Evolutionary conservation across 2,113 vertebrate genomes (phyloP).

Genomic region (Cisticola juncidis): DNA sequence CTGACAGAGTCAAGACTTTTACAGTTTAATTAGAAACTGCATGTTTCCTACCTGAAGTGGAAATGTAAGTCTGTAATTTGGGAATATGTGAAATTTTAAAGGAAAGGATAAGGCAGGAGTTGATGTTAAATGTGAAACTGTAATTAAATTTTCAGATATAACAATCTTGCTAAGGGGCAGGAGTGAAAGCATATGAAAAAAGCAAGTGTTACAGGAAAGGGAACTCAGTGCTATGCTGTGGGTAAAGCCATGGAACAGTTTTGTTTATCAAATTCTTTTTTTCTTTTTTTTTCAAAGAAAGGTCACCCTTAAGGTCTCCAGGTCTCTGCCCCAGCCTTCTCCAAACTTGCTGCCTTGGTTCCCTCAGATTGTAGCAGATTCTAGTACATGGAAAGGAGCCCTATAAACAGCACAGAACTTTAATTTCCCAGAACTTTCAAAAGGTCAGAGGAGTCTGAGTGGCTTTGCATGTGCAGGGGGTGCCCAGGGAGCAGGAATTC

Average conservation of each 20-base stretch:
- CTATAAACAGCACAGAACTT: background rate
- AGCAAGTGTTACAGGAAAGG: background rate
- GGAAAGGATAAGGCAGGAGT: background rate
- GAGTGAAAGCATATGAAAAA: background rate
- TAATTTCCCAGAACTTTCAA: background rate
- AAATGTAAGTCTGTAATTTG: background rate
- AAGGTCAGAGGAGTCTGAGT: background rate
- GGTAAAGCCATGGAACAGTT: background rate
- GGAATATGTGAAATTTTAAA: background rate
- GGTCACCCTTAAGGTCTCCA: background rate
- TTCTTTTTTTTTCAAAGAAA: background rate
- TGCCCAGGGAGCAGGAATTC: background rate
- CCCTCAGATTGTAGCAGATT: background rate
- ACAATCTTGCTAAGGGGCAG: background rate
- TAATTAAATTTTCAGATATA: constrained; percentile 2
- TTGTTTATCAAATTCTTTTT: background rate
- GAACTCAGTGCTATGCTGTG: background rate
- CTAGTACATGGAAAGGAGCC: background rate
- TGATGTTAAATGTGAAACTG: background rate
- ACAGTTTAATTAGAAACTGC: background rate
- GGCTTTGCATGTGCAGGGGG: accelerated
- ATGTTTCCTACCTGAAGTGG: background rate
- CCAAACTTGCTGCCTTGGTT: background rate
- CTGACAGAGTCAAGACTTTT: background rate
- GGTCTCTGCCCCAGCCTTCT: background rate